Conservation (phyloP, 2,888 invertebrate species). For the Drosophila bunnanda region DNA sequence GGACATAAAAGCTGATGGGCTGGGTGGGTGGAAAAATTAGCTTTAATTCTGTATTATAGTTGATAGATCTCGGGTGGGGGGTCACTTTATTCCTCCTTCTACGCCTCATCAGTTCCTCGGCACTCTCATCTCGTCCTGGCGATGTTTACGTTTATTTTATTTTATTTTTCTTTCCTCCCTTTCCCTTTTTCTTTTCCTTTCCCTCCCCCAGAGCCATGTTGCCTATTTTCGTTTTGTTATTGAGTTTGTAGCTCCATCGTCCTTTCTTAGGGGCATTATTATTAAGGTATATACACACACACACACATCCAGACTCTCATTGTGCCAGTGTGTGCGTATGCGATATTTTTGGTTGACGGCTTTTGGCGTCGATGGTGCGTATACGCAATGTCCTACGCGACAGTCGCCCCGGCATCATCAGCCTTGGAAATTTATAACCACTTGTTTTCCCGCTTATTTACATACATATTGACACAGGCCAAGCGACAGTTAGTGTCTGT, state of each 20-base stretch:
- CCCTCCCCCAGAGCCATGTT: background rate
- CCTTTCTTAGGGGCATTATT: slow-evolving; percentile 71
- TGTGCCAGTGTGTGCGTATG: slow-evolving; percentile 38
- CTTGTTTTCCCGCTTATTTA: slow-evolving; percentile 78
- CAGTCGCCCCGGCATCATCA: slow-evolving; percentile 46
- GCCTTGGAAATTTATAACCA: slow-evolving; percentile 78
- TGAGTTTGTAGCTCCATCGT: slow-evolving; percentile 51
- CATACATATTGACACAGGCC: slow-evolving; percentile 76
- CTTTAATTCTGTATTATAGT: slow-evolving; percentile 34
- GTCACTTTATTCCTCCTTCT: slow-evolving; percentile 19
- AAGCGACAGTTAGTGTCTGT: slow-evolving; percentile 50
- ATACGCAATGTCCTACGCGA: slow-evolving; percentile 59
- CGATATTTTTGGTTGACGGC: slow-evolving; percentile 66
- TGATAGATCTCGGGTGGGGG: slow-evolving; percentile 33
- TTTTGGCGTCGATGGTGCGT: slow-evolving; percentile 66
- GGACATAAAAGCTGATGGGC: slow-evolving; percentile 55
- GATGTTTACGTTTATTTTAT: slow-evolving; percentile 59
- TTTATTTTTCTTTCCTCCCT: slow-evolving; percentile 48
- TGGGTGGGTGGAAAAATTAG: slow-evolving; percentile 2
- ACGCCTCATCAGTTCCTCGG: slow-evolving; percentile 59
- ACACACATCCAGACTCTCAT: slow-evolving; percentile 14
- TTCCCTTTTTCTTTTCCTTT: no score
- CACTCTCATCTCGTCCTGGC: slow-evolving; percentile 27
- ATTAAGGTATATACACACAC: slow-evolving; percentile 57
- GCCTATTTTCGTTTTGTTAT: slow-evolving; percentile 58